Evolutionary conservation across 2,113 vertebrate genomes (phyloP), one percentile per base, ranked within the genome.

Genomic region (Catagonus wagneri): DNA sequence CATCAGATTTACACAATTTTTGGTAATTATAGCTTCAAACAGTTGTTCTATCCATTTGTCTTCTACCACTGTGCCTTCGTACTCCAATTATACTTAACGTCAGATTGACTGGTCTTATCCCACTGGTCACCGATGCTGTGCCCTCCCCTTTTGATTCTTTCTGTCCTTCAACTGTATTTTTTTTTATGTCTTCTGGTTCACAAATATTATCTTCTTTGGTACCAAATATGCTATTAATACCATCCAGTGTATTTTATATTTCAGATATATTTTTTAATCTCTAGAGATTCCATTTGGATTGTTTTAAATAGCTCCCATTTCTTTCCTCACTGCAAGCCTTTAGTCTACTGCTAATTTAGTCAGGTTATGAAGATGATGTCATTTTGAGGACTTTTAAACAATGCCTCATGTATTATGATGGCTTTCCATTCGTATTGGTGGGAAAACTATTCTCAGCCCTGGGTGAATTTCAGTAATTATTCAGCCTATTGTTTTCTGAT

Each of bases 321-420:
- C 50, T 78, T 39, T 83, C 39, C 61, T 78, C n/a, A 44, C 44
- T 71, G 61, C 3, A n/a, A 52, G 44, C 39, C 27, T 83, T 63
- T 50, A 20, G 36, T 78, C n/a, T 89, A 76, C 34, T 83, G n/a
- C 50, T 93, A 56, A 96, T 63, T 93, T 50, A 54, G 71, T 89
- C 56, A 63, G n/a, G 50, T 16, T 84, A 63, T n/a, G 63, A 63
- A 71, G 22, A 84, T 23, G 61, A 61, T 27, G 68, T 14, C 23
- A 36, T 65, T 56, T 9, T 50, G 11, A 74, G 36, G 14, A 63
- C n/a, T 79, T 84, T 79, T 72, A 79, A 63, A 32, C 32, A 39
- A 52, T 22, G 34, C 34, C 36, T 65, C 36, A 81, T 25, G 15
- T 52, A 36, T 88, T 75, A 81, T 32, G 39, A 65, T 23, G 15